Conservation (phyloP, 2,113 vertebrate genomes). For the Myotis davidii region DNA sequence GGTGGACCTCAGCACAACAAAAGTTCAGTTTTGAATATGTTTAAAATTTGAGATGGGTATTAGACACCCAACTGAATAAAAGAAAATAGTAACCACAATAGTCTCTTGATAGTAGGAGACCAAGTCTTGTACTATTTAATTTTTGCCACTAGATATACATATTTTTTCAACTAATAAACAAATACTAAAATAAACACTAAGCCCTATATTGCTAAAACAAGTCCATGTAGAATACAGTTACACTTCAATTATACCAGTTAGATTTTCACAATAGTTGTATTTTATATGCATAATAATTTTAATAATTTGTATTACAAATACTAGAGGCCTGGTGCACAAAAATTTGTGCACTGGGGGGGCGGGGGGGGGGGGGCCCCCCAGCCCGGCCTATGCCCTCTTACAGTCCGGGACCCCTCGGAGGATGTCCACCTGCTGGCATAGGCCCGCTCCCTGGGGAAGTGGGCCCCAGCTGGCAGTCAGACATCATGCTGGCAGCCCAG, state of each 20-base stretch:
- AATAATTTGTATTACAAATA: slow-evolving; percentile 23
- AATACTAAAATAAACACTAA: not conserved
- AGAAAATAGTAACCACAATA: not conserved
- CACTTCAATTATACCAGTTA: slow-evolving; percentile 3
- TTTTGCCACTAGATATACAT: slow-evolving; percentile 1
- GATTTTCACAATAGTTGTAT: not conserved
- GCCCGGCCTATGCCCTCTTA: too few relatives aligned
- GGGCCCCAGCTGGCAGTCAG: too few relatives aligned
- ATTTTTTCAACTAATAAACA: slow-evolving; percentile 23
- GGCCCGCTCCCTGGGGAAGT: too few relatives aligned
- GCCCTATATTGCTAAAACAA: not conserved
- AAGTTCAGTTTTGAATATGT: not conserved
- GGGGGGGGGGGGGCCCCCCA: too few relatives aligned
- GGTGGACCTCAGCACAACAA: not conserved
- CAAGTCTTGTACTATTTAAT: not conserved
- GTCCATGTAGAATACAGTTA: not conserved
- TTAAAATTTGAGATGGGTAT: slow-evolving; percentile 18
- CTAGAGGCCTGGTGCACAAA: too few relatives aligned
- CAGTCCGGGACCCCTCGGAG: too few relatives aligned
- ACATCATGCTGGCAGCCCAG: too few relatives aligned
- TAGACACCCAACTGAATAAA: not conserved
- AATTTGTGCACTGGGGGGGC: too few relatives aligned
- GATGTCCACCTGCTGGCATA: too few relatives aligned
- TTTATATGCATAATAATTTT: slow-evolving; percentile 13
- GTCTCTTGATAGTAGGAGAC: not conserved